Conservation (phyloP, 2,888 invertebrate species). For the Netelia fuscicornis region DNA sequence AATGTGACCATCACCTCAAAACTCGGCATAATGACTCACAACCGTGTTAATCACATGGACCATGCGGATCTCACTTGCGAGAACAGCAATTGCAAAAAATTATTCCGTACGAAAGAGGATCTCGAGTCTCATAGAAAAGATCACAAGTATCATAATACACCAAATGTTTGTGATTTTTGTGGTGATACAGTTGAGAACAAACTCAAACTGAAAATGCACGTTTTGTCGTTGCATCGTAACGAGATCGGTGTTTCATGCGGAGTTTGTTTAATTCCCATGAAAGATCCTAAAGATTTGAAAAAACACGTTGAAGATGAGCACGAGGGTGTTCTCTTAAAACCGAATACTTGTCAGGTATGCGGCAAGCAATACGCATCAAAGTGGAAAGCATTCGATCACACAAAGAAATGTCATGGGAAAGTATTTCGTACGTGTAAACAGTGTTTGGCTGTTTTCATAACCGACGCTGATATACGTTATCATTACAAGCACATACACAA, state of each 20-base stretch:
- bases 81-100: conserved; percentile 85
- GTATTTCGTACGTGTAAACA: conserved; percentile 87
- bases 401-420: conserved; percentile 87
- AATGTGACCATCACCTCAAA: conserved; percentile 86
- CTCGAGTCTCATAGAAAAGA: conserved; percentile 86
- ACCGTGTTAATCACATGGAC: conserved; percentile 86
- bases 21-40: conserved; percentile 87
- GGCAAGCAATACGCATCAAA: conserved; percentile 87
- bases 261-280: conserved; percentile 86
- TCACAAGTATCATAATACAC: conserved; percentile 84
- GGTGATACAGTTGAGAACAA: conserved; percentile 87
- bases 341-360: conserved; percentile 87
- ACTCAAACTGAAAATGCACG: conserved; percentile 87
- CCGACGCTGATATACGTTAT: conserved; percentile 85
- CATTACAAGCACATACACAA: conserved; percentile 85
- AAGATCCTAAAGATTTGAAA: conserved; percentile 86
- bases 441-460: conserved; percentile 87
- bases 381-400: conserved; percentile 87
- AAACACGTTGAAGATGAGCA: conserved; percentile 86
- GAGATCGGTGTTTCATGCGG: conserved; percentile 87
- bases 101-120: conserved; percentile 86
- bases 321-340: conserved; percentile 84
- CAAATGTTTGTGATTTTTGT: conserved; percentile 87
- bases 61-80: conserved; percentile 86
- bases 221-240: conserved; percentile 86